phyloP scores from a whole-genome alignment of 1,140 invertebrate genomes.

The Harpegnathos saltator region DNA sequence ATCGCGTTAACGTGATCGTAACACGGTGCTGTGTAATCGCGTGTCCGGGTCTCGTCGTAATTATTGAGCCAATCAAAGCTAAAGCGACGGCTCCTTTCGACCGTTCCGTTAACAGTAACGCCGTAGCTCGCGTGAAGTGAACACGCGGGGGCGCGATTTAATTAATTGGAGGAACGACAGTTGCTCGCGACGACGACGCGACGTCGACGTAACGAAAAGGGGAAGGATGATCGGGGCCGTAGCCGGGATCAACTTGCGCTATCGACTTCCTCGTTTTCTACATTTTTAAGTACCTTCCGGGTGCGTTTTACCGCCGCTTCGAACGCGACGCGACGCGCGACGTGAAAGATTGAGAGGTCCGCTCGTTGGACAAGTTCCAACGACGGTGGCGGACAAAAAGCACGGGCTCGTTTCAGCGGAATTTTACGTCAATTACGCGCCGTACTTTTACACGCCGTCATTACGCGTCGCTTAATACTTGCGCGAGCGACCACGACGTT shows the following conservation, averaged over 20 bases:
- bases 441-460: no score
- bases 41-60: constrained; percentile 1
- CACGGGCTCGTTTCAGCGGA: background rate
- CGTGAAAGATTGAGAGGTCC: background rate
- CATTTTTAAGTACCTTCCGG: background rate
- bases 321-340: background rate
- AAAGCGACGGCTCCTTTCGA: constrained; percentile 54
- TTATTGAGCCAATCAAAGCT: constrained; percentile 65
- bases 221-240: no score
- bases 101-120: background rate
- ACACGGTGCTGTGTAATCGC: constrained; percentile 21
- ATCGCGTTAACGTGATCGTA: no score
- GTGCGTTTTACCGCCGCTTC: background rate
- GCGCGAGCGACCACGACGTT: no score
- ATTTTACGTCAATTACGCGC: no score
- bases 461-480: no score
- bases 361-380: background rate
- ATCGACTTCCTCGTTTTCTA: constrained; percentile 43
- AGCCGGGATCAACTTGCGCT: constrained; percentile 27
- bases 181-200: constrained; percentile 47
- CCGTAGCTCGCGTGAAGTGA: constrained; percentile 37
- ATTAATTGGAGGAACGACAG: constrained; percentile 70
- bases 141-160: constrained; percentile 65
- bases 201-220: constrained; percentile 48
- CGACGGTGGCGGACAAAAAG: background rate